Conservation (phyloP, 2,797 vertebrate genomes). For the Microctenopoma lineatum region DNA sequence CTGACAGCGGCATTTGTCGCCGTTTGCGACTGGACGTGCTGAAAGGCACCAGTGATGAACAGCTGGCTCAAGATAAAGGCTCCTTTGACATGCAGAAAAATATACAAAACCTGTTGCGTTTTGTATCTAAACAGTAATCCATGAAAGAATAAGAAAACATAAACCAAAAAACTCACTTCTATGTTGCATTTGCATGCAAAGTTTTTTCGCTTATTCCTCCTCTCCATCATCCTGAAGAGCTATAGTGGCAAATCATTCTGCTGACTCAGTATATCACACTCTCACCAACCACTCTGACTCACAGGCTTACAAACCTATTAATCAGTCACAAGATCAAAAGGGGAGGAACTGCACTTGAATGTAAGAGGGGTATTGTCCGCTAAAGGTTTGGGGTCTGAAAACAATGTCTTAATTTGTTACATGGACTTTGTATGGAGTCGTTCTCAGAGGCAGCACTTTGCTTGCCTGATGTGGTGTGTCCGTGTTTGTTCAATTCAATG, state of each 20-base stretch:
- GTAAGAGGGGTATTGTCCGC: slow-evolving; percentile 82
- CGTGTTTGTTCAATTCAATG: slow-evolving; percentile 88
- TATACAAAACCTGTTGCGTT: slow-evolving; percentile 78
- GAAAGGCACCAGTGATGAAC: slow-evolving; percentile 45
- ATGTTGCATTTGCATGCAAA: slow-evolving; percentile 86
- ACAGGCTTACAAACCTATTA: slow-evolving; percentile 74
- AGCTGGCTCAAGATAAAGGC: slow-evolving; percentile 62
- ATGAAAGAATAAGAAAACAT: slow-evolving; percentile 83
- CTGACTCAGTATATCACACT: slow-evolving; percentile 66
- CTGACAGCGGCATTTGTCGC: slow-evolving; percentile 32
- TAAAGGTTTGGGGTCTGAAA: slow-evolving; percentile 77
- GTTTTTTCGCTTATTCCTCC: slow-evolving; percentile 79
- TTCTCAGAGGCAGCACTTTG: slow-evolving; percentile 82
- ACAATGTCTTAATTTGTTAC: slow-evolving; percentile 86
- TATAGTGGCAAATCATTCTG: slow-evolving; percentile 72
- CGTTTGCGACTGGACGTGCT: slow-evolving; percentile 52
- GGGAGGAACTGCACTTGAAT: slow-evolving; percentile 85
- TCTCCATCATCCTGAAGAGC: slow-evolving; percentile 71
- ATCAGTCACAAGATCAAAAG: slow-evolving; percentile 78
- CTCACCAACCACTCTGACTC: slow-evolving; percentile 74
- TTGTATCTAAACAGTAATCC: slow-evolving; percentile 76
- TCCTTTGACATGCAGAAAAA: slow-evolving; percentile 73
- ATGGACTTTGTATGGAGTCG: slow-evolving; percentile 84
- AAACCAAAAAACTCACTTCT: slow-evolving; percentile 86
- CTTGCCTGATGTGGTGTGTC: slow-evolving; percentile 85